A percentile compares a stretch with the other conserved stretches of the same genome.
These are phyloP conservation scores for Sebastes steindachneri DNA, from an alignment of 2,797 vertebrate species.

Conservation along the genomic window DNA sequence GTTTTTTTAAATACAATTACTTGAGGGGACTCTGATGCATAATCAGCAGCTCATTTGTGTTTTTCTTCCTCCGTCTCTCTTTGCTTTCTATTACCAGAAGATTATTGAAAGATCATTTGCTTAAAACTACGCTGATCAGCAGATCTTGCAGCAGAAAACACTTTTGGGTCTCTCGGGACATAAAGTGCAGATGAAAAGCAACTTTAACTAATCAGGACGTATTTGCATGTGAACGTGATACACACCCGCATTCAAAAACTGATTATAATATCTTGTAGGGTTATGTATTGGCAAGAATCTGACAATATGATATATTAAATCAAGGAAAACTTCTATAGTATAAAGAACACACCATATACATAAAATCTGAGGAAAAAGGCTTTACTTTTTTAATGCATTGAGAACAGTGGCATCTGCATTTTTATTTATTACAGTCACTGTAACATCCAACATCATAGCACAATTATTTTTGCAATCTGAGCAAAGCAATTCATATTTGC, in stretches of 20 bases:
- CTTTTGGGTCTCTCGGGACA: neutral
- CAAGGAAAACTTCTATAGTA: too few relatives aligned
- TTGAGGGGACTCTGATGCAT: conserved; percentile 8
- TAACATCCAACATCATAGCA: too few relatives aligned
- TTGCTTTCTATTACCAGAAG: conserved; percentile 9
- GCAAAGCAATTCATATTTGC: too few relatives aligned
- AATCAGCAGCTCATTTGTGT: conserved; percentile 12
- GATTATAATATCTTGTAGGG: neutral
- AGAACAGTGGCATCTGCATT: too few relatives aligned
- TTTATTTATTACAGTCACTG: too few relatives aligned
- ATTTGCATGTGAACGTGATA: neutral
- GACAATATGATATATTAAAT: too few relatives aligned
- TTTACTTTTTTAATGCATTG: too few relatives aligned
- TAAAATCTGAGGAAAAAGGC: too few relatives aligned
- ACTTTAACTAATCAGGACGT: neutral
- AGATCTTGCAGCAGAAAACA: conserved; percentile 8
- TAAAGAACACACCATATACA: too few relatives aligned
- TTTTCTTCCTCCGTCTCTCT: neutral
- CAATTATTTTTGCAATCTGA: too few relatives aligned
- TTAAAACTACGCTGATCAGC: neutral
- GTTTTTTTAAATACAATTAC: neutral
- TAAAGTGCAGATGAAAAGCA: neutral
- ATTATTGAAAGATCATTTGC: conserved; percentile 20
- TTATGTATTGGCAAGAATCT: neutral
- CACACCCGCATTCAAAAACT: neutral